A percentile compares a stretch with the other conserved stretches of the same genome.
These are phyloP conservation scores for Cheilosia grossa DNA, from an alignment of 2,888 invertebrate species.

Conservation along the genomic window DNA sequence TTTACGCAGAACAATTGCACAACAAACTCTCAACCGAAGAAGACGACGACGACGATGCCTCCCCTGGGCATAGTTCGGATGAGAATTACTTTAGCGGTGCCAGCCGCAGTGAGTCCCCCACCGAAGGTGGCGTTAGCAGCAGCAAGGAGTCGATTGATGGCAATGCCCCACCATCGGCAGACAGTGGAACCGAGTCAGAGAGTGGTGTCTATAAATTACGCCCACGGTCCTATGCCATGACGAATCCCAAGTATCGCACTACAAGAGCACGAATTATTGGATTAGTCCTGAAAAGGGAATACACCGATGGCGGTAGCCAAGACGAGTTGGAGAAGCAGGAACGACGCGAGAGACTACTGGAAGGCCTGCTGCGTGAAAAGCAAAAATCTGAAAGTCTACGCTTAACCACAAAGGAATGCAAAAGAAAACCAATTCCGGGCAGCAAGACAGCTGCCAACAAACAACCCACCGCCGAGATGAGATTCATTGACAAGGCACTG, in stretches of 20 bases:
- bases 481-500: constrained; percentile 79
- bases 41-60: background rate
- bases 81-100: constrained; percentile 67
- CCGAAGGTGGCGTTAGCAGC: background rate
- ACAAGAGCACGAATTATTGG: constrained; percentile 78
- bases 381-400: constrained; percentile 47
- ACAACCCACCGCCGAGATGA: constrained; percentile 46
- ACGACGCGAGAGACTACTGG: constrained; percentile 73
- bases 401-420: constrained; percentile 9
- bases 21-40: constrained; percentile 18
- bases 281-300: constrained; percentile 78
- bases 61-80: constrained; percentile 46
- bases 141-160: constrained; percentile 24
- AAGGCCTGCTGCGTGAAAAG: constrained; percentile 60
- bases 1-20: constrained; percentile 35
- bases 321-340: constrained; percentile 52
- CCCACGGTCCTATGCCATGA: constrained; percentile 45
- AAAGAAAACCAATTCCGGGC: constrained; percentile 20
- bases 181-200: constrained; percentile 67
- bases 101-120: constrained; percentile 33
- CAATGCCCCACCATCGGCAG: constrained; percentile 18
- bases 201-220: constrained; percentile 40
- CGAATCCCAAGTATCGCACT: constrained; percentile 74
- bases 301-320: constrained; percentile 52
- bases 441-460: constrained; percentile 21